Evolutionary conservation across 2,113 vertebrate species (phyloP), one percentile per base, ranked within the genome.

Genomic region (Progne subis): DNA sequence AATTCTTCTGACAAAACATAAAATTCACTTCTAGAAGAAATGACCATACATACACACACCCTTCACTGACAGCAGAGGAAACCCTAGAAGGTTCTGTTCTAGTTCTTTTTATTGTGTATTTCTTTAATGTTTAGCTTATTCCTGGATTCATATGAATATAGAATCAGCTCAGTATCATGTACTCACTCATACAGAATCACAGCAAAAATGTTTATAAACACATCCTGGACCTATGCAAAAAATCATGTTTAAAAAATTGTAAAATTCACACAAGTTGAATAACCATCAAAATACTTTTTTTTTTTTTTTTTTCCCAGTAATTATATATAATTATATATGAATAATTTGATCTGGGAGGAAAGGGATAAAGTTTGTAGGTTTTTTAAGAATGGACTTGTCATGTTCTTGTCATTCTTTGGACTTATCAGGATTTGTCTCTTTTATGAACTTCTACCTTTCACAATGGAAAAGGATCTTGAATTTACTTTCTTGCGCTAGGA

Each of bases 21-120:
- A 9, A 79, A 57, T 61, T 72, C 20, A 17, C 7, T 79, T 87
- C 47, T 63, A 55, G 69, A 81, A 84, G 18, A 82, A 81, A 68
- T 71, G 17, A 39, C 14, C 3, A 9, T 1, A 10, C 16, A 26
- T 7, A 21, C 18, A 19, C 19, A 7, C 11, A 0, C 7, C 0
- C 7, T 41, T 56, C n/a, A 77, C 21, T 49, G 61, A 64, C 2
- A 9, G 60, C 3, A 52, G 24, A 60, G 31, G 39, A 83, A 79
- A 8, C 24, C 37, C 63, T 34, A 61, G 16, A 82, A 39, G 50
- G 15, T 57, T n/a, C 15, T 72, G 6, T 84, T 84, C 47, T 82
- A 18, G 10, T 83, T 47, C 10, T 50, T 87, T 78, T 78, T 56
- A 9, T n/a, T 24, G 20, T n/a, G 9, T 57, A 16, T 71, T 92